Evolutionary conservation across 2,888 invertebrate species (phyloP).

Genomic region (Drosophila tripunctata): DNA sequence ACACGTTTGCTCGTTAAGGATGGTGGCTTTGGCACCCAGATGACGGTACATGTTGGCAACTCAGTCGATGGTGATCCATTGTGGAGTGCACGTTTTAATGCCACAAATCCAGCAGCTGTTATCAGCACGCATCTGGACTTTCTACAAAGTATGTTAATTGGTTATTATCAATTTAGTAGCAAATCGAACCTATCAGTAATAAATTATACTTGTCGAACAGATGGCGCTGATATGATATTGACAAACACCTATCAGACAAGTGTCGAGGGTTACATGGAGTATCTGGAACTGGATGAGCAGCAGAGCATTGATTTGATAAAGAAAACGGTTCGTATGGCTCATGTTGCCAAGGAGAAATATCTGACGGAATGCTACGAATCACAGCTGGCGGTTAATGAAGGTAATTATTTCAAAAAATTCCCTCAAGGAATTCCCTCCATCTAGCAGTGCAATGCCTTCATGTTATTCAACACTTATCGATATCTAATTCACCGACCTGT

Average conservation of each 20-base stretch:
- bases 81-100: slow-evolving; percentile 94
- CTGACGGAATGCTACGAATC: slow-evolving; percentile 85
- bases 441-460: not conserved
- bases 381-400: slow-evolving; percentile 62
- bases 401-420: slow-evolving; percentile 33
- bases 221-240: slow-evolving; percentile 94
- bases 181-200: slow-evolving; percentile 7
- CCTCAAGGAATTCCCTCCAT: not conserved
- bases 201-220: slow-evolving; percentile 84
- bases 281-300: slow-evolving; percentile 88
- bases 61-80: slow-evolving; percentile 93
- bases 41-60: slow-evolving; percentile 90
- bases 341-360: slow-evolving; percentile 88
- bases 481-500: no score
- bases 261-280: slow-evolving; percentile 89
- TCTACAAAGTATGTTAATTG: slow-evolving; percentile 86
- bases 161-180: slow-evolving; percentile 21
- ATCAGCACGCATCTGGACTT: slow-evolving; percentile 92
- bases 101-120: slow-evolving; percentile 91
- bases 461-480: not conserved
- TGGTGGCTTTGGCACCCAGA: slow-evolving; percentile 93
- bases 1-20: slow-evolving; percentile 86
- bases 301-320: slow-evolving; percentile 90
- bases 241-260: slow-evolving; percentile 96
- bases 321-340: slow-evolving; percentile 90